Evolutionary conservation across 2,113 vertebrate genomes (phyloP).

Genomic region (Halcyon malimbica): DNA sequence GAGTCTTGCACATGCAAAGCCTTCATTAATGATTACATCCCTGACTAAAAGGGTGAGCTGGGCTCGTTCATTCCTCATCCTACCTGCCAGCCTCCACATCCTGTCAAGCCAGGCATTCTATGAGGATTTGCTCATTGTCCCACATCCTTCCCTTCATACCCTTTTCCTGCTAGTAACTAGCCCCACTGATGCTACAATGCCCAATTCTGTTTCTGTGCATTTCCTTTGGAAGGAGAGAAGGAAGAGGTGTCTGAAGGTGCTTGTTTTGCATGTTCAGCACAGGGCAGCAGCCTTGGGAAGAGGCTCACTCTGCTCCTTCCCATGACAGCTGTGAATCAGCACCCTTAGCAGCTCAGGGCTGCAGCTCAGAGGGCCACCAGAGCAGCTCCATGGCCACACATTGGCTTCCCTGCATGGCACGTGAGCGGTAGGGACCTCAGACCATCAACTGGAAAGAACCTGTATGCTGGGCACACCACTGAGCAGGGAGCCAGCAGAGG

Average conservation of each 20-base stretch:
- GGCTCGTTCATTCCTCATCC: not conserved
- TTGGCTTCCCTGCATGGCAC: not conserved
- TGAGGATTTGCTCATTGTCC: not conserved
- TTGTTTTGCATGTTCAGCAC: not conserved
- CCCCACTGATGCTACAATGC: not conserved
- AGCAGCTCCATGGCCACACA: accelerated
- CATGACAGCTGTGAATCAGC: not conserved
- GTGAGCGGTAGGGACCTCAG: not conserved
- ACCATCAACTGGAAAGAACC: not conserved
- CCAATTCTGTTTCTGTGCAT: not conserved
- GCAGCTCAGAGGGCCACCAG: not conserved
- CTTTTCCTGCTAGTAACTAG: not conserved
- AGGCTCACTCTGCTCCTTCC: not conserved
- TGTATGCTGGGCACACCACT: not conserved
- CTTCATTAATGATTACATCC: not conserved
- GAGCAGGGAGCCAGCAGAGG: not conserved
- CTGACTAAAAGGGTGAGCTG: not conserved
- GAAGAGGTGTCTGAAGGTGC: not conserved
- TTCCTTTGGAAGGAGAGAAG: not conserved
- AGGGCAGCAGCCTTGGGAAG: not conserved
- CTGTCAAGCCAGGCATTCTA: not conserved
- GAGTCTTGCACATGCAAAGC: not conserved
- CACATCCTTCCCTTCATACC: constrained; percentile 10
- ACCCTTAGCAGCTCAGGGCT: not conserved
- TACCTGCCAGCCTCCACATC: constrained; percentile 13